A percentile compares a stretch with the other conserved stretches of the same genome.
Conservation (phyloP, 2,113 vertebrate species). For the Galemys pyrenaicus region DNA sequence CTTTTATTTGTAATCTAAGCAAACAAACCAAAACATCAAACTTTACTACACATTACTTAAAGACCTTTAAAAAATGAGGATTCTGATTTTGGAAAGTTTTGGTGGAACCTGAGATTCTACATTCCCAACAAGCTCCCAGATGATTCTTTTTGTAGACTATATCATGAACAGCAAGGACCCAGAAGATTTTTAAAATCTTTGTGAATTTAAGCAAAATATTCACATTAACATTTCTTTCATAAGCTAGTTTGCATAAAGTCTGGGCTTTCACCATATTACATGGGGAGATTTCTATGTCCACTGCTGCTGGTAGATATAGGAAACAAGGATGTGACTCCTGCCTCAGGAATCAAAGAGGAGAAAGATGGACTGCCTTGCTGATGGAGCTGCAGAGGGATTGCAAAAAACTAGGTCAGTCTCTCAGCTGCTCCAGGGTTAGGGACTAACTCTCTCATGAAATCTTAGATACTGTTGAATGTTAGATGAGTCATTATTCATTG, state of each 20-base stretch:
- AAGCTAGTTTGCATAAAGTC: not conserved
- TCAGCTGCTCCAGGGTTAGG: not conserved
- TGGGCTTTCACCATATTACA: not conserved
- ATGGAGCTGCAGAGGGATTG: not conserved
- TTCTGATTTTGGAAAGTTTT: not conserved
- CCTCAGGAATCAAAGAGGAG: not conserved
- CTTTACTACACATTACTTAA: not conserved
- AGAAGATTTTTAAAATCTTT: not conserved
- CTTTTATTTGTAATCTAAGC: not conserved
- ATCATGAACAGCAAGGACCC: not conserved
- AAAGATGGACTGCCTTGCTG: not conserved
- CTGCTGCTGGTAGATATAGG: not conserved
- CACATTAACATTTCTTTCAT: not conserved
- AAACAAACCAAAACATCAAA: not conserved
- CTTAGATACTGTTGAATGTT: not conserved
- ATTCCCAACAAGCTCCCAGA: not conserved
- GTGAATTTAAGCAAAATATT: conserved; percentile 37
- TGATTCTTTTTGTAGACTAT: not conserved
- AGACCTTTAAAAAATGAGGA: not conserved
- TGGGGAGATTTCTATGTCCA: not conserved
- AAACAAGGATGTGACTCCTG: not conserved
- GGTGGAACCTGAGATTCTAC: not conserved
- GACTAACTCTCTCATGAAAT: not conserved
- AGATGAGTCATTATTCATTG: not conserved
- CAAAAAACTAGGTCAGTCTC: not conserved